Evolutionary conservation across 2,113 vertebrate genomes (phyloP).

Genomic region (Chaetura pelagica): DNA sequence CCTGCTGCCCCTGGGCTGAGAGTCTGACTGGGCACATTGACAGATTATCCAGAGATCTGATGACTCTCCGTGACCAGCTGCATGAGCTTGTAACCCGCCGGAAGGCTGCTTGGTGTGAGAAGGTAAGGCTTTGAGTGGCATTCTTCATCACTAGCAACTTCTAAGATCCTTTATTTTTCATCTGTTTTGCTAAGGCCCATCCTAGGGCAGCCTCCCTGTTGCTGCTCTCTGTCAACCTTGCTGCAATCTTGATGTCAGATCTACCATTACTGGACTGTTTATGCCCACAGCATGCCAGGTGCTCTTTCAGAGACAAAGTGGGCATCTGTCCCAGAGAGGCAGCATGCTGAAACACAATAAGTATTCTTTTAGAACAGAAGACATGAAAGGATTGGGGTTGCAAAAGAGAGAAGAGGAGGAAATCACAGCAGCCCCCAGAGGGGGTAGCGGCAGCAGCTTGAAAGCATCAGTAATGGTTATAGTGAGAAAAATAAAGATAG

Average conservation of each 20-base stretch:
- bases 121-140: slow-evolving; percentile 40
- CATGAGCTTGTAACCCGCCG: not conserved
- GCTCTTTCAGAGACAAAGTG: not conserved
- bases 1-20: not conserved
- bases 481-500: not conserved
- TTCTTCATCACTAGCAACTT: not conserved
- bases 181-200: accelerated
- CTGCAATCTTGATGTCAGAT: not conserved
- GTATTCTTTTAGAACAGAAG: not conserved
- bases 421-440: not conserved
- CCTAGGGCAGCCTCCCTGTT: not conserved
- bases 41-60: slow-evolving; percentile 28
- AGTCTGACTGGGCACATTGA: not conserved
- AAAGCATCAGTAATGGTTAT: not conserved
- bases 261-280: not conserved
- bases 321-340: not conserved
- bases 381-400: not conserved
- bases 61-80: slow-evolving; percentile 45
- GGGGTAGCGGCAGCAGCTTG: not conserved
- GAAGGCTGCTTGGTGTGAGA: slow-evolving; percentile 35
- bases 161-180: not conserved
- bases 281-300: not conserved
- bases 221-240: not conserved
- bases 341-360: not conserved
- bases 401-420: not conserved